phyloP scores from a whole-genome alignment of 2,113 vertebrate species.

The Noturus placidus region DNA sequence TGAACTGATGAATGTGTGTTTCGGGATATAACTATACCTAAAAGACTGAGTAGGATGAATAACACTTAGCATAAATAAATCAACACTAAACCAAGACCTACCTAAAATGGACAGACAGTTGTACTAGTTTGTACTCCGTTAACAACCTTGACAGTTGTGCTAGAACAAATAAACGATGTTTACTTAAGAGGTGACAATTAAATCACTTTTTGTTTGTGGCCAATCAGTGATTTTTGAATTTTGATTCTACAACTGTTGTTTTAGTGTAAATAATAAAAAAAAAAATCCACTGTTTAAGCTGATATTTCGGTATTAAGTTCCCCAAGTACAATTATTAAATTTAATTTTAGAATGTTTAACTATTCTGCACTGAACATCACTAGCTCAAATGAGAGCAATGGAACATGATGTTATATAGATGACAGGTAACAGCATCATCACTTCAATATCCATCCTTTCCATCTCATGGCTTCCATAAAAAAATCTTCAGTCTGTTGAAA shows the following conservation, averaged over 20 bases:
- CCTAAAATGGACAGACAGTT: not conserved
- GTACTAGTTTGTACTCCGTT: not conserved
- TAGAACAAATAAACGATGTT: not conserved
- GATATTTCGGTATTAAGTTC: not conserved
- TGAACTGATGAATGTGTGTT: not conserved
- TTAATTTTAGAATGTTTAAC: not conserved
- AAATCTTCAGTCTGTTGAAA: not conserved
- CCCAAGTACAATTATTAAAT: not conserved
- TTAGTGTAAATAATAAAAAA: not conserved
- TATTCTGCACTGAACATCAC: not conserved
- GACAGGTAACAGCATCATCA: not conserved
- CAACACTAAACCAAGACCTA: not conserved
- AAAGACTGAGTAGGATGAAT: not conserved
- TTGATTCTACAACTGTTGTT: not conserved
- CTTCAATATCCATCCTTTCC: no score
- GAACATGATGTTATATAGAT: not conserved
- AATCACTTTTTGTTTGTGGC: not conserved
- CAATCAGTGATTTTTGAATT: not conserved
- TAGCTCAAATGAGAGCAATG: not conserved
- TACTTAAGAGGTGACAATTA: not conserved
- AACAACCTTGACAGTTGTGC: not conserved
- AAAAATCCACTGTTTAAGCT: not conserved
- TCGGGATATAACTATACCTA: not conserved
- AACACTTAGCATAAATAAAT: not conserved
- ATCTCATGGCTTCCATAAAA: no score